Conservation (phyloP, 2,113 vertebrate species). For the Tragelaphus imberbis region DNA sequence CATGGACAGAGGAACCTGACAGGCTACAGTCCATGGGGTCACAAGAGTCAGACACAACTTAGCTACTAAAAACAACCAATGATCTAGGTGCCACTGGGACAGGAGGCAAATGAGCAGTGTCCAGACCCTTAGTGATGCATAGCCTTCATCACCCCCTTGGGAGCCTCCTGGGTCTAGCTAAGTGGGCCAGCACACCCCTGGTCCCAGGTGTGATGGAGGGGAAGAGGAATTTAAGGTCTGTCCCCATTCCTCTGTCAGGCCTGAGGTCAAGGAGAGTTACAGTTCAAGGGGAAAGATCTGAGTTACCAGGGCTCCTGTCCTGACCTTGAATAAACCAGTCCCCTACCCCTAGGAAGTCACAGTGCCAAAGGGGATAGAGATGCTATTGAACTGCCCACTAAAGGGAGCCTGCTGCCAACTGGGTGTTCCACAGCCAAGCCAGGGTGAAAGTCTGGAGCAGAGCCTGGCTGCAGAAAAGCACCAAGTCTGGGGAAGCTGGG, state of each 20-base stretch:
- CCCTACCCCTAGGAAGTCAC: background rate
- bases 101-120: background rate
- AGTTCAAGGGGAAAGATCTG: background rate
- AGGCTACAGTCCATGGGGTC: background rate
- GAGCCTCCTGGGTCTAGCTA: background rate
- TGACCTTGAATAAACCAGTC: background rate
- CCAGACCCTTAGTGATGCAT: background rate
- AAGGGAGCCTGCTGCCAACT: background rate
- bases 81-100: background rate
- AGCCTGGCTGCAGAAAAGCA: background rate
- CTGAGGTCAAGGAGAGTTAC: background rate
- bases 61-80: background rate
- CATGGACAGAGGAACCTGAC: background rate
- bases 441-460: background rate
- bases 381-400: background rate
- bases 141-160: background rate
- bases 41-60: background rate
- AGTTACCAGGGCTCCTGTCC: background rate
- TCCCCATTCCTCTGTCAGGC: background rate
- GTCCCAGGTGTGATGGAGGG: background rate
- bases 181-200: background rate
- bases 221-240: background rate
- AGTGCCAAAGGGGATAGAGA: background rate
- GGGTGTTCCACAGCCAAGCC: background rate
- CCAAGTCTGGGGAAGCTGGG: background rate